Conservation (phyloP, 2,888 invertebrate genomes). For the Andrena chrysosceles region DNA sequence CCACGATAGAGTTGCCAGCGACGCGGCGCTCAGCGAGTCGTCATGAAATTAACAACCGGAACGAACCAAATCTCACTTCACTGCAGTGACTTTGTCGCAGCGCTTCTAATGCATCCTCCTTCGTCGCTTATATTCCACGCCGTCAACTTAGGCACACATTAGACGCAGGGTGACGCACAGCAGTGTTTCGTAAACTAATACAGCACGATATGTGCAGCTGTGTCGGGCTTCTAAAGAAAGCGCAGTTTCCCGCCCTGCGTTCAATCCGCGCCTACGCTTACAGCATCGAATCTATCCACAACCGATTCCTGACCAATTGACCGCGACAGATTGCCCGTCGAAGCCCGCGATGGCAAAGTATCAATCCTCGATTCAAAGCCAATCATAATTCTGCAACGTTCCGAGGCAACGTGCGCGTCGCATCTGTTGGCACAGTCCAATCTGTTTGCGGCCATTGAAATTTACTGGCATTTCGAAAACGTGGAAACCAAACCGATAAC, state of each 20-base stretch:
- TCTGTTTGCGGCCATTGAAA: background rate
- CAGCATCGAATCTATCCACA: background rate
- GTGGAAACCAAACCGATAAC: conserved; percentile 4
- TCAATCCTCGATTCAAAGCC: background rate
- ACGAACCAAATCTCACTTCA: conserved; percentile 21
- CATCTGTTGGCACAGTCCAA: conserved; percentile 15
- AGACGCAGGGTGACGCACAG: too few relatives aligned
- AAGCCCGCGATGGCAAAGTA: background rate
- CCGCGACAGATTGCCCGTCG: background rate
- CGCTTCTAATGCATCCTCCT: background rate
- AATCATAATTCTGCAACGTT: background rate
- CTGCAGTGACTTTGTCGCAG: background rate
- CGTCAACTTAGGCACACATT: too few relatives aligned
- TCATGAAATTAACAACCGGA: conserved; percentile 42
- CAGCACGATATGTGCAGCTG: too few relatives aligned
- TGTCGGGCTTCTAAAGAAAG: too few relatives aligned
- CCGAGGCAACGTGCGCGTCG: background rate
- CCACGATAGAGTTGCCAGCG: conserved; percentile 41
- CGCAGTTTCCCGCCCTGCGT: too few relatives aligned
- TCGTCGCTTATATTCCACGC: background rate
- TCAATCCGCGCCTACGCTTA: too few relatives aligned
- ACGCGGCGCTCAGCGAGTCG: conserved; percentile 37
- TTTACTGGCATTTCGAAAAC: conserved; percentile 4
- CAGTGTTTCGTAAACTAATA: too few relatives aligned
- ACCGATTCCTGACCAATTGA: background rate